Base-by-base conservation (phyloP, 37 sponge, comb jelly and placozoan genomes). In the Dysidea cf. avara region DNA sequence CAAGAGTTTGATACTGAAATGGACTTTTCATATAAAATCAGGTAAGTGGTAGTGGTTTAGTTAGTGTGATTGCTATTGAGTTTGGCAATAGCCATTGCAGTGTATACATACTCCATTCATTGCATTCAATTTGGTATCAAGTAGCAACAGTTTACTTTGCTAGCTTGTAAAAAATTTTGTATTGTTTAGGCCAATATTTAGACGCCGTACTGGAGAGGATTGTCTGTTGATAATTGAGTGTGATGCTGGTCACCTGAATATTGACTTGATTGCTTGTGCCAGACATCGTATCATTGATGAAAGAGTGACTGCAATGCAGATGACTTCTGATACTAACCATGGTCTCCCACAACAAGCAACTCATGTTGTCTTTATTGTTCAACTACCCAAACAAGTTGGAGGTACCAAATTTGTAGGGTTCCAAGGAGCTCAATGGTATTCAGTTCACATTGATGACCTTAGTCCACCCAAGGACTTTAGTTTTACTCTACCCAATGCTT, bases 181-280 rank as follows among this genome's bases (percentile, higher is more conserved):
- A 6, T 43, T 67, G 47, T 67, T 67, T 49, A 67, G 68, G 21
- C 49, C 20, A 39, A n/a, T 67, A 22, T 67, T 40, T 39, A 34
- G 22, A 67, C 21, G 25, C 12, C 39, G 7, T 7, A n/a, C 11
- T 67, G 49, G 21, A 20, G 3, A 16, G 3, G 47, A 67, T 21
- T n/a, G 36, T 21, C 48, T 67, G 2, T 34, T 67, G 48, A 67
- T 67, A 6, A 39, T 67, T 39, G 47, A 67, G 22, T 67, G 68
- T 39, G 47, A 34, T 47, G 24, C 39, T 26, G 84, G 84, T 7
- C 82, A 90, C 53, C 29, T 81, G 24, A 83, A 81, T 66, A 76
- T 65, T 50, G 79, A 95, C 64, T 82, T 95, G 36, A 80, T 95
- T 52, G 87, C 96, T 11, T 95, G 96, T 72, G 91, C 91, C 35